Percentiles rank a stretch among this genome's conserved stretches.
These are phyloP conservation scores for Hirtodrosophila duncani DNA, from an alignment of 2,888 invertebrate species.

Conservation along the genomic window DNA sequence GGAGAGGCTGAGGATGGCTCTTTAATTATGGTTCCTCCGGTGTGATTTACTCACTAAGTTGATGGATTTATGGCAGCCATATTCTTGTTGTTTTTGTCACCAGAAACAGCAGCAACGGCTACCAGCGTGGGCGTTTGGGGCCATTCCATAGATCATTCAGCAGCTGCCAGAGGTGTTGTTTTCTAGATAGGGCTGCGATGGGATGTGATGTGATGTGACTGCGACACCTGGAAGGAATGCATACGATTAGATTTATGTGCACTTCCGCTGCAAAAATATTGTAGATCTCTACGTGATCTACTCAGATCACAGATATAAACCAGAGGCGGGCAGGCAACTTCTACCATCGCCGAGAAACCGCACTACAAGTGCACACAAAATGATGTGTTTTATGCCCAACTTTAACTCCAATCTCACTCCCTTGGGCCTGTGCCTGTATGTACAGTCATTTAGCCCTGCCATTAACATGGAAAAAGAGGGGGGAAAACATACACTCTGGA, in stretches of 20 bases:
- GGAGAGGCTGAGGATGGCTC: conserved; percentile 23
- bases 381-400: too few species aligned
- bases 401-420: too few species aligned
- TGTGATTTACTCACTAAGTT: conserved; percentile 57
- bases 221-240: conserved; percentile 61
- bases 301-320: background rate
- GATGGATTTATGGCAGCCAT: conserved; percentile 70
- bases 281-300: background rate
- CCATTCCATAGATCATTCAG: conserved; percentile 54
- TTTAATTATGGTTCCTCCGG: conserved; percentile 55
- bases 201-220: conserved; percentile 25
- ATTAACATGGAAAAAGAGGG: too few species aligned
- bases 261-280: conserved; percentile 32
- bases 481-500: too few species aligned
- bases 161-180: conserved; percentile 25
- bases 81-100: too few species aligned
- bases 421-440: too few species aligned
- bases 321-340: too few species aligned
- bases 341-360: too few species aligned
- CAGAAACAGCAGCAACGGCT: conserved; percentile 24
- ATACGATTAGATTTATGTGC: conserved; percentile 57
- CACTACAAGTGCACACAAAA: too few species aligned
- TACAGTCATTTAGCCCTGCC: too few species aligned
- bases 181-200: conserved; percentile 7
- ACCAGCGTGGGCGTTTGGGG: conserved; percentile 4